Evolutionary conservation across 2,113 vertebrate genomes (phyloP).

Genomic region (Potamarius usumacintae): DNA sequence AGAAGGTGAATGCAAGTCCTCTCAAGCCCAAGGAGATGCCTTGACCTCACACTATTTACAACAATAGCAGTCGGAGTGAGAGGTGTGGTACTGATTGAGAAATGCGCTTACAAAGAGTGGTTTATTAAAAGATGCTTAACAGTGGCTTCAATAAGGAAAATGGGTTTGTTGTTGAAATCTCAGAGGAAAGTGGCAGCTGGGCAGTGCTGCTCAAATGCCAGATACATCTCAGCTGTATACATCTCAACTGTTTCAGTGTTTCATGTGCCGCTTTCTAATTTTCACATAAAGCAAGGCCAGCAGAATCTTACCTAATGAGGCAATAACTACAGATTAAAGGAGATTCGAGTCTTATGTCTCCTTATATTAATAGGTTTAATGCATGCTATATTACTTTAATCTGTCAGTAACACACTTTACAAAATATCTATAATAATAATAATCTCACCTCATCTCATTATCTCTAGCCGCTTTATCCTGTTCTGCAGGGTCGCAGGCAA

Average conservation of each 20-base stretch:
- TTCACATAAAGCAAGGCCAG: conserved; percentile 4
- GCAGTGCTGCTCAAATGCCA: conserved; percentile 12
- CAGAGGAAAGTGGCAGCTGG: conserved; percentile 6
- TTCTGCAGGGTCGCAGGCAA: no score
- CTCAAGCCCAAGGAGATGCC: conserved; percentile 15
- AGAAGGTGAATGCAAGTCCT: conserved; percentile 28
- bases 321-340: neutral
- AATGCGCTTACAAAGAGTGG: conserved; percentile 37
- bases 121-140: conserved; percentile 47
- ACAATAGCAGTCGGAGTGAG: conserved; percentile 35
- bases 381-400: neutral
- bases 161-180: neutral
- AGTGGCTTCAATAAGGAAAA: neutral
- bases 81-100: conserved; percentile 39
- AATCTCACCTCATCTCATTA: neutral
- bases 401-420: neutral
- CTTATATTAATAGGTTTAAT: neutral
- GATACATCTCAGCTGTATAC: neutral
- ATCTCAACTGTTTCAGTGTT: neutral
- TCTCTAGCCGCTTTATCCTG: no score
- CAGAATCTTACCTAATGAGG: neutral
- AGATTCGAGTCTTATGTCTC: neutral
- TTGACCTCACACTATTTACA: conserved; percentile 41
- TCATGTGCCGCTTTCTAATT: neutral
- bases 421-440: neutral